Base-by-base conservation (phyloP, 2,888 invertebrate species). In the Rhagonycha lutea region DNA sequence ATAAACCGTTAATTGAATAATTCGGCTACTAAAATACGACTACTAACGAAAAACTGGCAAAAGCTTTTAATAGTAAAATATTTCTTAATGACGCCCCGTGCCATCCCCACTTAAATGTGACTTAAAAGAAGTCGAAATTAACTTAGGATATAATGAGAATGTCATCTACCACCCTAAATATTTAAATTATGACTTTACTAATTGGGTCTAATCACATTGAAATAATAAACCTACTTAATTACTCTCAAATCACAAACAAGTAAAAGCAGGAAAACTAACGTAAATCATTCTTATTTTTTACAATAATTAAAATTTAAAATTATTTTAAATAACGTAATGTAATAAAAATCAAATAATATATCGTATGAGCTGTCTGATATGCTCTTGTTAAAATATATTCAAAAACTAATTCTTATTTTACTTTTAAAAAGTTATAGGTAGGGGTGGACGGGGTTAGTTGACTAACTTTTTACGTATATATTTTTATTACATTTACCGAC, bases 151-250 rank as follows among this genome's bases (percentile, higher is more conserved):
- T 79, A 78, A 82, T 81, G 80, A 81, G 81, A 78, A 78, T 79
- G 81, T 82, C 81, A 82, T 82, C 79, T 82, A 81, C 80, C 78
- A 81, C 82, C 82, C 81, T 78, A 76, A 74, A 78, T 77, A 76
- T 68, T 63, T 70, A 79, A 84, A 79, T 86, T 86, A 86, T 86
- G 82, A 80, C 77, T 76, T 75, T 77, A 79, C 81, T 86, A 86
- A 86, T 86, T 85, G 84, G 84, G 71, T 76, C 81, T 84, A 86
- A 86, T 85, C 79, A 83, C 81, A 85, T 83, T 85, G 85, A 86
- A 85, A 80, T 83, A 76, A 74, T 74, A 70, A 78, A 76, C 70
- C 72, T 14, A 68, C 73, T 70, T 73, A 73, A 73, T 62, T 75
- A 73, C 70, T 18, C 63, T 32, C 23, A 62, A 68, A 62, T 61